A percentile compares a stretch with the other conserved stretches of the same genome.
Evolutionary conservation across 2,888 invertebrate genomes (phyloP).

Genomic region (Tenthredo scrophulariae): DNA sequence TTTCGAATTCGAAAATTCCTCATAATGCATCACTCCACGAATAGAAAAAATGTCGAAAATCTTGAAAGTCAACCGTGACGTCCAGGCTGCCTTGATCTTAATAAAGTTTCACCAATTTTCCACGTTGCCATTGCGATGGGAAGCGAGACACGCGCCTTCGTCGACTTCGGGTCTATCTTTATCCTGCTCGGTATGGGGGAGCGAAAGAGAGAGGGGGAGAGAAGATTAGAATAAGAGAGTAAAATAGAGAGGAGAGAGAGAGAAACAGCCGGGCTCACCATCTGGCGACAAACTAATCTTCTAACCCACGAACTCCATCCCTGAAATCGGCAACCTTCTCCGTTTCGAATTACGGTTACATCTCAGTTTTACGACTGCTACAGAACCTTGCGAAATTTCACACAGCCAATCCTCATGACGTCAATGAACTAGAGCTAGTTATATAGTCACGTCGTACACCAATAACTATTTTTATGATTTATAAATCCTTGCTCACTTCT

Average conservation of each 20-base stretch:
- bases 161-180: slow-evolving; percentile 48
- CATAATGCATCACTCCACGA: background rate
- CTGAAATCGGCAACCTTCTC: slow-evolving; percentile 23
- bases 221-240: background rate
- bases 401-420: slow-evolving; percentile 9
- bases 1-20: background rate
- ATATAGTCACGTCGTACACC: background rate
- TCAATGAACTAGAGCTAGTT: slow-evolving; percentile 21
- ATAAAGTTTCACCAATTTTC: slow-evolving; percentile 42
- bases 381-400: background rate
- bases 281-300: slow-evolving; percentile 29
- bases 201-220: background rate
- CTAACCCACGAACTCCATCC: background rate
- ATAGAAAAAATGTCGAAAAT: slow-evolving; percentile 38
- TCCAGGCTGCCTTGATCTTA: slow-evolving; percentile 38
- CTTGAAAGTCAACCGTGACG: slow-evolving; percentile 31
- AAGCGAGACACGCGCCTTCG: slow-evolving; percentile 49
- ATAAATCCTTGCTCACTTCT: slow-evolving; percentile 25
- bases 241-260: slow-evolving; percentile 1
- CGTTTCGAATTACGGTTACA: slow-evolving; percentile 30
- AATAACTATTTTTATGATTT: slow-evolving; percentile 39
- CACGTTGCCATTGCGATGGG: slow-evolving; percentile 41
- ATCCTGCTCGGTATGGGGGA: slow-evolving; percentile 13
- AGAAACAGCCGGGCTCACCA: slow-evolving; percentile 7
- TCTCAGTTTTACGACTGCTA: slow-evolving; percentile 2